A percentile compares a stretch with the other conserved stretches of the same genome.
phyloP scores from a whole-genome alignment of 92 coral and sea anemone species.

The Porites rus region DNA sequence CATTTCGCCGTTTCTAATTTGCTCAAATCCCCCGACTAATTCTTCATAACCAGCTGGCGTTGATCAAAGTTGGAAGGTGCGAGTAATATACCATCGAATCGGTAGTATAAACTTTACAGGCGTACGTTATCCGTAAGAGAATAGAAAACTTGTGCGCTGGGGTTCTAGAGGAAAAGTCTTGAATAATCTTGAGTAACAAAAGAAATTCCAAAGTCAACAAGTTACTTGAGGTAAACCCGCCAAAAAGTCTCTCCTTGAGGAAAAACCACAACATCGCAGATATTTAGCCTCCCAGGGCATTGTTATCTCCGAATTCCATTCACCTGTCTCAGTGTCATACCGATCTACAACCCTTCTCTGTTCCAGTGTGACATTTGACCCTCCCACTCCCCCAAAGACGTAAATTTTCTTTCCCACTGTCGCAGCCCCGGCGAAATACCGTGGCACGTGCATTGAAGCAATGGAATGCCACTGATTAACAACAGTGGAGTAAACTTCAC shows the following conservation, averaged over 20 bases:
- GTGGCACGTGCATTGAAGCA: slow-evolving; percentile 83
- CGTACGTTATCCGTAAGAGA: no score
- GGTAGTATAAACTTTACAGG: no score
- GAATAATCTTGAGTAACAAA: no score
- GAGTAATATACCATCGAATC: no score
- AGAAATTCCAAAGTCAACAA: not conserved
- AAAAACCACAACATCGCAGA: slow-evolving; percentile 55
- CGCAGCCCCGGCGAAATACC: slow-evolving; percentile 87
- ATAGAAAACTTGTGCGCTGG: no score
- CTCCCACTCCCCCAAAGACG: slow-evolving; percentile 91
- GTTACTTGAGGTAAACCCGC: slow-evolving; percentile 14
- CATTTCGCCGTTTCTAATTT: no score
- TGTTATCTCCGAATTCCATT: slow-evolving; percentile 54
- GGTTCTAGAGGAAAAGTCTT: no score
- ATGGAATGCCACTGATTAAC: slow-evolving; percentile 83
- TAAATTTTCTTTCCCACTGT: slow-evolving; percentile 78
- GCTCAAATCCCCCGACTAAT: no score
- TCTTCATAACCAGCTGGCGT: no score
- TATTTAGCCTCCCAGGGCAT: slow-evolving; percentile 88
- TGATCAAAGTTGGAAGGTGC: no score
- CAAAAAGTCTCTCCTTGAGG: slow-evolving; percentile 38
- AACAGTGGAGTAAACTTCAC: slow-evolving; percentile 80
- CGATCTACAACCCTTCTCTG: slow-evolving; percentile 60
- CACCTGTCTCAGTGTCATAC: slow-evolving; percentile 49
- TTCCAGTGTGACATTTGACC: slow-evolving; percentile 56